phyloP scores from a whole-genome alignment of 2,888 invertebrate species.

The Dolomedes plantarius region DNA sequence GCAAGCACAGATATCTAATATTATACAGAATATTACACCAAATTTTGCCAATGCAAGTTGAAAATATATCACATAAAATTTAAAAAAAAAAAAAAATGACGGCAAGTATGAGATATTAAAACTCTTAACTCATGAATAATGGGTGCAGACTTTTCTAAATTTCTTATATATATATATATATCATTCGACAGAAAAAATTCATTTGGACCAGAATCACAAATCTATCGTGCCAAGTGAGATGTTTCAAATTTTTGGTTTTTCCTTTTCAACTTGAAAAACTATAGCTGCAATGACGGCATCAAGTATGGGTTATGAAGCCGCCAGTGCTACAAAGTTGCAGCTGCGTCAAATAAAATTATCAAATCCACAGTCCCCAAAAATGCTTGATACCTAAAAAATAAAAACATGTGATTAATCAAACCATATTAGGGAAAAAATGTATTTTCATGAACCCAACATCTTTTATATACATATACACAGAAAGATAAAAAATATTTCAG shows the following conservation, averaged over 20 bases:
- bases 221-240: conserved; percentile 46
- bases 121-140: not conserved
- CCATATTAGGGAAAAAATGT: too few species aligned
- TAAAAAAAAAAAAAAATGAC: not conserved
- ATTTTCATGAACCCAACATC: too few species aligned
- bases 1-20: too few species aligned
- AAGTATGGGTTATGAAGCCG: conserved; percentile 45
- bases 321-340: conserved; percentile 50
- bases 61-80: not conserved
- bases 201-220: conserved; percentile 43
- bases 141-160: conserved; percentile 43
- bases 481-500: too few species aligned
- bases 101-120: not conserved
- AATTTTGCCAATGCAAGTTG: not conserved
- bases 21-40: not conserved
- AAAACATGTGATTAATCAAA: too few species aligned
- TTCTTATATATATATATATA: conserved; percentile 42
- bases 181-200: conserved; percentile 39
- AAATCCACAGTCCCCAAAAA: conserved; percentile 58
- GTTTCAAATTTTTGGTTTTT: conserved; percentile 29
- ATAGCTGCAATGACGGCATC: conserved; percentile 67
- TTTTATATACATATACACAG: too few species aligned
- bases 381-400: conserved; percentile 47
- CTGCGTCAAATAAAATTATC: conserved; percentile 55
- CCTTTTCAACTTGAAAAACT: conserved; percentile 58